A percentile compares a stretch with the other conserved stretches of the same genome.
Conservation (phyloP, 2,113 vertebrate genomes). For the Pteruthius melanotis region DNA sequence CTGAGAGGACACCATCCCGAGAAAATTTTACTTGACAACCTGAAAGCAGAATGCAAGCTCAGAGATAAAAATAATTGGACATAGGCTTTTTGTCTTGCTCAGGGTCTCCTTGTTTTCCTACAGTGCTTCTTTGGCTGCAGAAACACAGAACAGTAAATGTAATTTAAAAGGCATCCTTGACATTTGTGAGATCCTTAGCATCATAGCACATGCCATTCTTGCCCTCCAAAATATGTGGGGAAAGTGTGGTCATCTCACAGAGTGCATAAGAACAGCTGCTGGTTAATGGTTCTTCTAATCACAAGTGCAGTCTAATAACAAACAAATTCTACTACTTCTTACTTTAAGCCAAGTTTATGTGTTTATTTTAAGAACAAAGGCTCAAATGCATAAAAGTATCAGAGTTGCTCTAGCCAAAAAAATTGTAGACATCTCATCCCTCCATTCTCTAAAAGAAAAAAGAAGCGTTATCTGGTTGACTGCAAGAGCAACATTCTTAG, state of each 20-base stretch:
- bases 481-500: slow-evolving; percentile 31
- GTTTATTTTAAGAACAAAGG: slow-evolving; percentile 57
- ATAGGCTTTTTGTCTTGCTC: neutral
- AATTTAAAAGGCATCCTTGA: slow-evolving; percentile 33
- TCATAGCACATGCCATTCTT: slow-evolving; percentile 34
- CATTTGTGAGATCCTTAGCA: neutral
- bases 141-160: neutral
- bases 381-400: neutral
- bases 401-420: neutral
- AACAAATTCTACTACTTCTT: slow-evolving; percentile 21
- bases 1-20: neutral
- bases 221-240: slow-evolving; percentile 1
- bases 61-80: neutral
- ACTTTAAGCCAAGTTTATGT: slow-evolving; percentile 34
- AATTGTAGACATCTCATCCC: neutral
- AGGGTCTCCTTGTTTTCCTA: neutral
- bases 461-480: slow-evolving; percentile 26
- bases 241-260: slow-evolving; percentile 9
- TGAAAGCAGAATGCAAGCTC: neutral
- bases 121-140: neutral
- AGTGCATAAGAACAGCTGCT: slow-evolving; percentile 22
- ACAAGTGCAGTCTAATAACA: slow-evolving; percentile 2
- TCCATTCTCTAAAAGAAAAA: neutral
- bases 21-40: neutral
- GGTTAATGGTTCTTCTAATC: slow-evolving; percentile 13